A percentile compares a stretch with the other conserved stretches of the same genome.
Conservation (phyloP, 2,797 vertebrate species). For the Amphiprion clarkii region DNA sequence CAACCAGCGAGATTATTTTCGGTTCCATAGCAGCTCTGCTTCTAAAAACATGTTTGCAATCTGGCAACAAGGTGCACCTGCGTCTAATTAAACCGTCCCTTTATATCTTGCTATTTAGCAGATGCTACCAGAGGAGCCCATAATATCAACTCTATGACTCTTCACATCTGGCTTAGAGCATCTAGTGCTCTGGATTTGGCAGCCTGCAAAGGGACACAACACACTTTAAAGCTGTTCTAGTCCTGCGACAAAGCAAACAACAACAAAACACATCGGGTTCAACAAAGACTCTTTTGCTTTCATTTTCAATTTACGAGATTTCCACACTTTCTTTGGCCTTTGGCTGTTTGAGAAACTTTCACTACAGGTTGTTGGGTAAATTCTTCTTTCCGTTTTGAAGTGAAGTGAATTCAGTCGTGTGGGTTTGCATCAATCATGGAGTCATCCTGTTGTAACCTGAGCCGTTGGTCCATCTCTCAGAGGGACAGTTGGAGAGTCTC, state of each 20-base stretch:
- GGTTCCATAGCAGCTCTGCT: constrained; percentile 34
- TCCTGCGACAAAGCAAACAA: not conserved
- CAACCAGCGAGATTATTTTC: constrained; percentile 21
- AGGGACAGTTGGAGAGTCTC: constrained; percentile 78
- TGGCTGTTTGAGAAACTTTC: constrained; percentile 6
- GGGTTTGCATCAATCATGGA: constrained; percentile 57
- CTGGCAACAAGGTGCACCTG: constrained; percentile 38
- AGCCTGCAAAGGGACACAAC: not conserved
- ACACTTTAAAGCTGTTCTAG: not conserved
- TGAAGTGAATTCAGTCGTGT: constrained; percentile 29
- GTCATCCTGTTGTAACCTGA: constrained; percentile 69
- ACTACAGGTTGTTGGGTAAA: not conserved
- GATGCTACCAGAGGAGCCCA: constrained; percentile 27
- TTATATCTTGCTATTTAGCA: constrained; percentile 46
- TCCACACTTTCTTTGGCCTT: not conserved
- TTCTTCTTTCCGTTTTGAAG: constrained; percentile 20
- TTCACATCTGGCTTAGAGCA: constrained; percentile 24
- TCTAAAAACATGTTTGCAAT: constrained; percentile 23
- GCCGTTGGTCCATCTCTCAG: constrained; percentile 65
- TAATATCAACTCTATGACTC: constrained; percentile 26
- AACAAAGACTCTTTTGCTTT: not conserved
- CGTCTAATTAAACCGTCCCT: constrained; percentile 53
- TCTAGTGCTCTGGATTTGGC: constrained; percentile 7
- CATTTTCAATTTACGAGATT: not conserved
- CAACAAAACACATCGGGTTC: not conserved